phyloP scores from a whole-genome alignment of 2,113 vertebrate species.

The Phasianus colchicus region DNA sequence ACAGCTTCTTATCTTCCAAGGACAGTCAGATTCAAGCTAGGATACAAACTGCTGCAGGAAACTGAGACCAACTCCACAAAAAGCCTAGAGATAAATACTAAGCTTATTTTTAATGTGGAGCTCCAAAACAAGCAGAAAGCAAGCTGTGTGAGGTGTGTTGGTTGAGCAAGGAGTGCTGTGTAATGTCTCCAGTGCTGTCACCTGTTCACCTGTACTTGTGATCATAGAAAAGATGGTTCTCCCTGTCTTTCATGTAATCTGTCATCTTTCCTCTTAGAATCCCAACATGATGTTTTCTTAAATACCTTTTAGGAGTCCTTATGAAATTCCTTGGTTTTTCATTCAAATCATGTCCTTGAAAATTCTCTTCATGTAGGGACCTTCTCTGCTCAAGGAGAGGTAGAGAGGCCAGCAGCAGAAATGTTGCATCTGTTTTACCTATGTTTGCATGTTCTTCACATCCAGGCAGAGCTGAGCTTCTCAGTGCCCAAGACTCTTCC shows the following conservation, averaged over 20 bases:
- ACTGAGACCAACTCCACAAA: neutral
- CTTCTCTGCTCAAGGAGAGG: neutral
- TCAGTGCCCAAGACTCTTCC: slow-evolving; percentile 75
- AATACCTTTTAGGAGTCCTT: neutral
- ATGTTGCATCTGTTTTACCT: neutral
- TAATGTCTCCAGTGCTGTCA: neutral
- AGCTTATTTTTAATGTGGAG: neutral
- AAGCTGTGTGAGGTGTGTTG: neutral
- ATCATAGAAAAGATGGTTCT: neutral
- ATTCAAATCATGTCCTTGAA: neutral
- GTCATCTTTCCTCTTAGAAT: neutral
- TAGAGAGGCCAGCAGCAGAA: neutral
- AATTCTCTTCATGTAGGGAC: neutral
- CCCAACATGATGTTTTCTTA: neutral
- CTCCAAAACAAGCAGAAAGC: neutral
- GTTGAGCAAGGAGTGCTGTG: neutral
- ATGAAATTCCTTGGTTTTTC: neutral
- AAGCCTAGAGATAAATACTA: neutral
- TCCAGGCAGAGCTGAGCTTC: slow-evolving; percentile 81
- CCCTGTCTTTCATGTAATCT: neutral
- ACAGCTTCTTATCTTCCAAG: neutral
- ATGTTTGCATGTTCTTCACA: neutral
- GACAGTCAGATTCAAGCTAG: neutral
- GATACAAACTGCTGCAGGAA: neutral
- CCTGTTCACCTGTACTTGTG: neutral